Conservation (phyloP, 2,113 vertebrate species). For the Megaptera novaeangliae region DNA sequence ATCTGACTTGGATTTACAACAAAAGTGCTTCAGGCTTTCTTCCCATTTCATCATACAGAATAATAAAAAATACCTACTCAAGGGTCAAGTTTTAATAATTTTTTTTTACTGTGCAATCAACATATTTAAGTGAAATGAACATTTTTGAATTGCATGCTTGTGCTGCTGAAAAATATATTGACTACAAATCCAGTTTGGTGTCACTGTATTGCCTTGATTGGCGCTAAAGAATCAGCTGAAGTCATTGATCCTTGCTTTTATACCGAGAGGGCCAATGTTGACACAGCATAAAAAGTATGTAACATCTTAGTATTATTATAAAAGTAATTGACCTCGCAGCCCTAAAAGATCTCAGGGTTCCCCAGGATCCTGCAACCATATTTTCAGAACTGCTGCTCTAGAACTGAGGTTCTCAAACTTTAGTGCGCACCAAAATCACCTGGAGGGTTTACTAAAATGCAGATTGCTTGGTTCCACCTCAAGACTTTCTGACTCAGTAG, state of each 20-base stretch:
- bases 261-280: not conserved
- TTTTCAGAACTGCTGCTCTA: not conserved
- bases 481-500: not conserved
- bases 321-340: not conserved
- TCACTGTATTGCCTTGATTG: not conserved
- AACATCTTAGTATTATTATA: not conserved
- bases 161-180: not conserved
- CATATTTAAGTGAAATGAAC: not conserved
- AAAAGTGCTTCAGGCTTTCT: not conserved
- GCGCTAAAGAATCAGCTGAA: not conserved
- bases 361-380: accelerated
- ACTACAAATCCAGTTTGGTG: not conserved
- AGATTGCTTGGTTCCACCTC: not conserved
- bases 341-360: not conserved
- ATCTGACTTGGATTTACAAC: not conserved
- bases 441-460: not conserved
- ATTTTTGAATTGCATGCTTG: not conserved
- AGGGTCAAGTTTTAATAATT: not conserved
- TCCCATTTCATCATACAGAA: not conserved
- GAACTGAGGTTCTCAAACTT: not conserved
- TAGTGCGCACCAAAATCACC: too few species aligned
- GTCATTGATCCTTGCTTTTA: not conserved
- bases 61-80: not conserved
- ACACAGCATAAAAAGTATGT: not conserved
- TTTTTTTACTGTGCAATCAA: not conserved